Evolutionary conservation across 2,113 vertebrate species (phyloP), one percentile per base, ranked within the genome.

Genomic region (Aegotheles bennettii): DNA sequence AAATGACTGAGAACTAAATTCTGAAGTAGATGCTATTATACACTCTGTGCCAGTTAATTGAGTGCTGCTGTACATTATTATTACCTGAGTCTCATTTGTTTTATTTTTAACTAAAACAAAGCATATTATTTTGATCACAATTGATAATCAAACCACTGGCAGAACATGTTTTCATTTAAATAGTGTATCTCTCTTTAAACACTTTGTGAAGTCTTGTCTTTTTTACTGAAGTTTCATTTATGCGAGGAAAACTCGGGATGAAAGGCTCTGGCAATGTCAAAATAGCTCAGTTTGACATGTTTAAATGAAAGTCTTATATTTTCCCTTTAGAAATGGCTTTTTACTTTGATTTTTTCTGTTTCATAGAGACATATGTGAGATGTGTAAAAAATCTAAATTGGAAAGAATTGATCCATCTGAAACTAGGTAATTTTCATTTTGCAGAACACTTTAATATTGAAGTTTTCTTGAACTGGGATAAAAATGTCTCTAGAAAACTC

Each of bases 241-340:
- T n/a, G 7, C 15, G 43, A 70, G 42, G 19, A 40, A 83, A 95
- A 93, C 60, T 1, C 15, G 65, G 16, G 42, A 93, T 77, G 47
- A 85, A 94, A 95, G 28, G 26, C 40, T 86, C 42, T 84, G 33
- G 43, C 26, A 93, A 56, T 56, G 24, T 64, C 84, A 91, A 87
- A 95, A 91, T 56, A 87, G 36, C 29, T 84, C 15, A 63, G 91
- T 91, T 65, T 95, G 76, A 74, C 70, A 84, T 94, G 38, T 94
- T 80, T 36, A 59, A 84, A 90, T 57, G 10, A 38, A 90, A 74
- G 38, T 35, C 36, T 84, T 63, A 56, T 6, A 10, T 3, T 42
- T 77, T 53, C 31, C 29, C 71, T 51, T 75, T 57, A 69, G 26
- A 48, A 89, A 81, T 63, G 50, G 33, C 42, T 80, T 94, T 92